Evolutionary conservation across 2,888 invertebrate species (phyloP), one percentile per base, ranked within the genome.

Genomic region (Hirtodrosophila cameraria): DNA sequence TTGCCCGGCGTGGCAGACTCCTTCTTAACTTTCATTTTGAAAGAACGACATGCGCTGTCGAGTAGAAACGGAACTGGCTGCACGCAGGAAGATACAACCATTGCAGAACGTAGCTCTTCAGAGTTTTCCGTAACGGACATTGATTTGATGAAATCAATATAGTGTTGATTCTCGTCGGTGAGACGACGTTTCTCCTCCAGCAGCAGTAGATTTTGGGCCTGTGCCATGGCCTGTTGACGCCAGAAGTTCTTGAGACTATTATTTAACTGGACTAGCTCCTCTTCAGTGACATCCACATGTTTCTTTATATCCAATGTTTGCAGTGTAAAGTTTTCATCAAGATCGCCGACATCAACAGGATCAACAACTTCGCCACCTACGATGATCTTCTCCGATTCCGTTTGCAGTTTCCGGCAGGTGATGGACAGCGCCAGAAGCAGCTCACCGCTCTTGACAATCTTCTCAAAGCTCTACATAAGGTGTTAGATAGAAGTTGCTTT

Each of bases 321-420:
- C 4, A 90, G 48, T 8, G 68, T 57, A 2, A 88, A 76, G 2
- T 62, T 15, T 0, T 80, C 72, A 18, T 45, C 28, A 0, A 64
- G 30, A 0, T 38, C 16, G 9, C 35, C 66, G 31, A 64, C 43
- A 9, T 74, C 65, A 2, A 60, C 36, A 2, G 71, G 48, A 2
- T 69, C 58, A 1, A 52, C 16, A 5, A 85, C 57, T 8, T 86
- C 76, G 3, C 75, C 75, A 43, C 81, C 86, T 0, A 88, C 55
- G 3, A 81, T 59, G 2, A 90, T 74, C 25, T 90, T 90, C 46
- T 90, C 90, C 2, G 87, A 75, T 63, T 90, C 86, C 0, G 90
- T 90, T 62, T 89, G 88, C 3, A 88, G 72, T 52, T 90, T 90
- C 6, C 89, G 64, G 13, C 90, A 90, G 15, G 75, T 89, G 11